phyloP scores from a whole-genome alignment of 2,888 invertebrate genomes.

The Campoletis raptor region DNA sequence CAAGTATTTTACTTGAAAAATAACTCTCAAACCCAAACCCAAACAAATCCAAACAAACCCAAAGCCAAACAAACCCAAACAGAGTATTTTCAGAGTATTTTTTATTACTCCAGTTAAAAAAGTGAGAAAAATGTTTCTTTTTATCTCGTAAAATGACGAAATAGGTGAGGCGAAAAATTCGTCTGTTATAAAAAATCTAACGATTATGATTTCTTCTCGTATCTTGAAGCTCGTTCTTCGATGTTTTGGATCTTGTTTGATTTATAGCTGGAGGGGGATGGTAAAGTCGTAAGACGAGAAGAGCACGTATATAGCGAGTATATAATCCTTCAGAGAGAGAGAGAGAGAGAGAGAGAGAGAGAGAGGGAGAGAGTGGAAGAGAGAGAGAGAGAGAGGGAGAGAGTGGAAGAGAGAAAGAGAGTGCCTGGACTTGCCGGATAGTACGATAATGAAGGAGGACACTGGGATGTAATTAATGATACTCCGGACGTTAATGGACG shows the following conservation, averaged over 20 bases:
- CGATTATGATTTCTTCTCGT: background rate
- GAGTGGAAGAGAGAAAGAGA: conserved; percentile 30
- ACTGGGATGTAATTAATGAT: conserved; percentile 70
- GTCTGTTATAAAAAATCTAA: background rate
- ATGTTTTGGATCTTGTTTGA: conserved; percentile 43
- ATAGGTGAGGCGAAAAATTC: background rate
- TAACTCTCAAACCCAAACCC: too few species aligned
- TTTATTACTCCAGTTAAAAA: background rate
- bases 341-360: conserved; percentile 19
- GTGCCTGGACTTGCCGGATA: conserved; percentile 69
- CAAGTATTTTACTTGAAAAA: too few species aligned
- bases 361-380: conserved; percentile 33
- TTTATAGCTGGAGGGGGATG: conserved; percentile 33
- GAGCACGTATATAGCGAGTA: conserved; percentile 33
- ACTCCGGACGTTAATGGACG: conserved; percentile 68
- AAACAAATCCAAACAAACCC: too few species aligned
- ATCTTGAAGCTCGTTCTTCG: background rate
- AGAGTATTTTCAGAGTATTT: too few species aligned
- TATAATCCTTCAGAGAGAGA: conserved; percentile 47
- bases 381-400: conserved; percentile 23
- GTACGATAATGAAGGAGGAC: conserved; percentile 68
- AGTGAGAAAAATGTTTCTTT: background rate
- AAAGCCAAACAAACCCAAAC: too few species aligned
- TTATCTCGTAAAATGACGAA: conserved; percentile 3
- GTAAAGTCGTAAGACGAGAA: conserved; percentile 54